These are phyloP conservation scores for Notothenia coriiceps DNA, from an alignment of 2,113 vertebrate species.

Conservation along the genomic window DNA sequence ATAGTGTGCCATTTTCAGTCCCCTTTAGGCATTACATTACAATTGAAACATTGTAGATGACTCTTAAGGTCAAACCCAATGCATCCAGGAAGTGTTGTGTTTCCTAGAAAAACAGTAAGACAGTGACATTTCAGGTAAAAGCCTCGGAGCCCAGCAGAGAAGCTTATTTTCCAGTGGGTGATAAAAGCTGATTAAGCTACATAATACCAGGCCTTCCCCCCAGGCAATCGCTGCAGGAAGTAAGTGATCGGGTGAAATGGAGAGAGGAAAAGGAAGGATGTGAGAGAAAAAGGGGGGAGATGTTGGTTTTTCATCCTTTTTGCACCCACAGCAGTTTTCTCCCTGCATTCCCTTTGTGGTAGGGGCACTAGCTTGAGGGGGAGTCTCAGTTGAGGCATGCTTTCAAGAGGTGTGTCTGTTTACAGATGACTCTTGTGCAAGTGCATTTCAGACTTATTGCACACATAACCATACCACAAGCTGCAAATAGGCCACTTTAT, in stretches of 20 bases:
- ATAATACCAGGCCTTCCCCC: conserved; percentile 12
- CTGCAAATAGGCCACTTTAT: conserved; percentile 9
- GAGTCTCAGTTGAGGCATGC: conserved; percentile 48
- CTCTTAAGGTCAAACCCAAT: conserved; percentile 10
- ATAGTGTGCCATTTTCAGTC: background rate
- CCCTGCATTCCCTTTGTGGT: conserved; percentile 39
- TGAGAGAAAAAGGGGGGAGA: conserved; percentile 16
- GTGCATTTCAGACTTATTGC: conserved; percentile 16
- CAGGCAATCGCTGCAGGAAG: conserved; percentile 57
- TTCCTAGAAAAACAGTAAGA: conserved; percentile 2
- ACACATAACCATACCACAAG: conserved; percentile 8
- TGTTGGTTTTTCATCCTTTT: conserved; percentile 53
- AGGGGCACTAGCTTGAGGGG: conserved; percentile 42
- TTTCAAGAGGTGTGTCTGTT: conserved; percentile 37
- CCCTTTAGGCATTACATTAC: background rate
- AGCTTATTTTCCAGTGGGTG: conserved; percentile 16
- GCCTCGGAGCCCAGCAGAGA: background rate
- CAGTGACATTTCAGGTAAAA: conserved; percentile 1
- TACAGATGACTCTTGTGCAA: conserved; percentile 10
- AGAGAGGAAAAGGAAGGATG: conserved; percentile 59
- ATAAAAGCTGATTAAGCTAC: conserved; percentile 54
- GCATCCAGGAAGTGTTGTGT: conserved; percentile 19
- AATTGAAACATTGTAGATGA: conserved; percentile 13
- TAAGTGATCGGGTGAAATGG: conserved; percentile 43
- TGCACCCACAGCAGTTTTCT: conserved; percentile 47